Evolutionary conservation across 2,888 invertebrate species (phyloP), one percentile per base, ranked within the genome.

Genomic region (Lypha dubia): DNA sequence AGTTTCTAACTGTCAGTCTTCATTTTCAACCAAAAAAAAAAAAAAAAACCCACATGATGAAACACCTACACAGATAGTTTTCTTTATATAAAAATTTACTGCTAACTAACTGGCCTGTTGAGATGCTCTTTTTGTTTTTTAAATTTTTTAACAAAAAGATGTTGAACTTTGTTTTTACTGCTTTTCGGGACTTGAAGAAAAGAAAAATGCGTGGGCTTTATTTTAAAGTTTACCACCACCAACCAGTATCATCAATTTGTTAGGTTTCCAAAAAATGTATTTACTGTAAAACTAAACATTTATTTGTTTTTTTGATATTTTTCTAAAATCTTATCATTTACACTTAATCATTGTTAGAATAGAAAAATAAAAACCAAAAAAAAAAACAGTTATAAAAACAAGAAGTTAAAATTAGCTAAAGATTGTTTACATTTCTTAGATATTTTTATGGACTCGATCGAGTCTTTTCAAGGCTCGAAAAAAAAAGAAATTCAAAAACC

Each of bases 121-220:
- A 38, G 15, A 8, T 32, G 32, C 6, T 44, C 20, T 8, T 44
- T 56, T 65, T 4, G 22, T 75, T 38, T 63, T n/a, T n/a, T n/a
- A n/a, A n/a, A 7, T 62, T 58, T 58, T 15, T 38, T n/a, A 49
- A 73, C 35, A 44, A 68, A 74, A 74, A 63, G 80, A 70, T 81
- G 74, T 81, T 81, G 73, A 84, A 84, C 84, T 84, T 81, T 77
- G 46, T 76, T 58, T 49, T 68, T 8, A n/a, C 35, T 17, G 51
- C n/a, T 56, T 56, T 53, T 62, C n/a, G 38, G 15, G 24, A n/a
- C 7, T 24, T 9, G n/a, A 32, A 35, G 38, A 20, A 75, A 49
- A 56, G 28, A 2, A 56, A 68, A 49, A n/a, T 58, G 70, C 63
- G 84, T 84, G 53, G 84, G 84, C 62, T 70, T 62, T 41, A 60